Percentiles rank a stretch among this genome's conserved stretches.
Conservation (phyloP, 2,113 vertebrate genomes). For the Thermophis baileyi region DNA sequence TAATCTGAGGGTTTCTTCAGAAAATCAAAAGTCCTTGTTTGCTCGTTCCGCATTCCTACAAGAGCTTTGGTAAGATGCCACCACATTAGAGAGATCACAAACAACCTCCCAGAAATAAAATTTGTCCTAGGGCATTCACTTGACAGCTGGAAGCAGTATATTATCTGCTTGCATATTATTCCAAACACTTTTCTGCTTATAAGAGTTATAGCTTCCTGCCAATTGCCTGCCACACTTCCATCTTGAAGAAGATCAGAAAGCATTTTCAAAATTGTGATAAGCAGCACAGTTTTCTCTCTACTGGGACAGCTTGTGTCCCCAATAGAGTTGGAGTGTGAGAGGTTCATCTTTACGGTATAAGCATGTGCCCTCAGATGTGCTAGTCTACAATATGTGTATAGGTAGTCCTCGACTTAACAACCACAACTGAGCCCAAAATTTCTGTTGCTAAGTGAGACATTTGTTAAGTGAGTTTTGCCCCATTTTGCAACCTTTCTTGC, state of each 20-base stretch:
- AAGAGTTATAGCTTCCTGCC: not conserved
- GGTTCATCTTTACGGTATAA: not conserved
- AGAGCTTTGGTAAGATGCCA: not conserved
- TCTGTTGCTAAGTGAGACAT: not conserved
- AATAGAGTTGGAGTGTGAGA: not conserved
- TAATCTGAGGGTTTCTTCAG: not conserved
- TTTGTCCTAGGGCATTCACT: not conserved
- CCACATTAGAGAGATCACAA: not conserved
- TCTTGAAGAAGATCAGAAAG: not conserved
- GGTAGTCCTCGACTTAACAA: not conserved
- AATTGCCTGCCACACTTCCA: not conserved
- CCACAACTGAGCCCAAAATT: not conserved
- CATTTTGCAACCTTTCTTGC: not conserved
- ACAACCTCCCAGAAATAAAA: not conserved
- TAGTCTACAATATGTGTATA: not conserved
- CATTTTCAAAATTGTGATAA: not conserved
- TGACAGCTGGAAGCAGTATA: not conserved
- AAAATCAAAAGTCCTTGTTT: not conserved
- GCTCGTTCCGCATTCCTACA: not conserved
- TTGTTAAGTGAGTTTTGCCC: not conserved
- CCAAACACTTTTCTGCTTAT: not conserved
- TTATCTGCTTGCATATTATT: not conserved
- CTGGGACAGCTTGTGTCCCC: not conserved
- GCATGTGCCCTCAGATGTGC: not conserved
- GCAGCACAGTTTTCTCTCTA: not conserved